Conservation (phyloP, 2,888 invertebrate genomes). For the Ommatoiulus sabulosus region DNA sequence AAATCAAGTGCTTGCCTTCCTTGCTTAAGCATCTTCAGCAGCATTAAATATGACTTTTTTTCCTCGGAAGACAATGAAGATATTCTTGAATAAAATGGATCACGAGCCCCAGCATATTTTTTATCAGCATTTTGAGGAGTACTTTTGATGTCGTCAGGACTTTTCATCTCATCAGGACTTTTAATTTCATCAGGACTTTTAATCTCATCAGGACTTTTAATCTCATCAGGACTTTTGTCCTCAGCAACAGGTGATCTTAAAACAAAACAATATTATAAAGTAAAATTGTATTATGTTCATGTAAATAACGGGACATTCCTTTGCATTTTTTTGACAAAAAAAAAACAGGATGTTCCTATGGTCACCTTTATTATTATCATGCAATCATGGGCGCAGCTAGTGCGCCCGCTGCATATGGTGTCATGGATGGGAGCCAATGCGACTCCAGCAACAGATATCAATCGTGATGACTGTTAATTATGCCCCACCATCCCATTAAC, state of each 20-base stretch:
- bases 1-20: background rate
- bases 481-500: too few relatives aligned
- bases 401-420: too few relatives aligned
- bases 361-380: too few relatives aligned
- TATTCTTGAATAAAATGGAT: background rate
- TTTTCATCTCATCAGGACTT: background rate
- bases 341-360: too few relatives aligned
- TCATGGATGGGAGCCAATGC: too few relatives aligned
- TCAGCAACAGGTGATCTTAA: background rate
- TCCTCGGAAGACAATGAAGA: background rate
- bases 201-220: background rate
- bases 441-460: too few relatives aligned
- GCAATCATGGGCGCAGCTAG: too few relatives aligned
- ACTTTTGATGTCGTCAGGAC: background rate
- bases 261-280: background rate
- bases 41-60: background rate
- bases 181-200: background rate
- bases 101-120: background rate
- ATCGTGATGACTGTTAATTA: too few relatives aligned
- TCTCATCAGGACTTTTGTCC: too few relatives aligned
- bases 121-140: background rate
- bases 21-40: background rate
- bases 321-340: background rate
- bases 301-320: background rate
- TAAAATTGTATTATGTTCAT: too few relatives aligned